phyloP scores from a whole-genome alignment of 1,140 invertebrate species.

The Semibalanus balanoides region DNA sequence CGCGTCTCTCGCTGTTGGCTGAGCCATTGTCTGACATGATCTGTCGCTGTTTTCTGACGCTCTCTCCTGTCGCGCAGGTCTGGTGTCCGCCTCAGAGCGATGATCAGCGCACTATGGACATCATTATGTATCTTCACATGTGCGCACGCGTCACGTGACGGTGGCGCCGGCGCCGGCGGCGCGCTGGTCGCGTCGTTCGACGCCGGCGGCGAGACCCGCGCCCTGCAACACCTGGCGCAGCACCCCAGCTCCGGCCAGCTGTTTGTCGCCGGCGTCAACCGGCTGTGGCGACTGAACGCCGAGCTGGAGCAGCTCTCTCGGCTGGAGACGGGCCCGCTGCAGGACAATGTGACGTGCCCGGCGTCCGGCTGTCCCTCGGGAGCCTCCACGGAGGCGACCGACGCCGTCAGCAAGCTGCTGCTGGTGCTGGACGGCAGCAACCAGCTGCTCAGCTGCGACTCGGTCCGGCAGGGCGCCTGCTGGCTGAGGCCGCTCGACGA shows the following conservation, averaged over 20 bases:
- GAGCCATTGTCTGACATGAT: neutral
- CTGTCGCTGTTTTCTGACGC: neutral
- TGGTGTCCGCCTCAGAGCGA: neutral
- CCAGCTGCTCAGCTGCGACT: constrained; percentile 73
- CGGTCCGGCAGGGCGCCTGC: constrained; percentile 72
- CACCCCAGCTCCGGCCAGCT: constrained; percentile 79
- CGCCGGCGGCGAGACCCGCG: neutral
- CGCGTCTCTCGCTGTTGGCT: too few relatives aligned
- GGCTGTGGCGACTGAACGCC: constrained; percentile 77
- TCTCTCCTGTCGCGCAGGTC: neutral
- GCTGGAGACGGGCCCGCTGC: constrained; percentile 58
- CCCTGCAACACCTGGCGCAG: constrained; percentile 54
- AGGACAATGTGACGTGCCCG: constrained; percentile 74
- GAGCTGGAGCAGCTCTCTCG: constrained; percentile 61
- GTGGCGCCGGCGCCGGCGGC: too few relatives aligned
- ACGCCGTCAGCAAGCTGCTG: constrained; percentile 84
- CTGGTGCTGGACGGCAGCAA: constrained; percentile 66
- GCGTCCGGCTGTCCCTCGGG: constrained; percentile 55
- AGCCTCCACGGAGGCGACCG: constrained; percentile 48
- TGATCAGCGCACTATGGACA: neutral
- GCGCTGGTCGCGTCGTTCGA: constrained; percentile 36
- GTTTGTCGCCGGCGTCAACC: constrained; percentile 87
- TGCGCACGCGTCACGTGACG: neutral
- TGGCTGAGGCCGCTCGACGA: constrained; percentile 45
- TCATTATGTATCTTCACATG: neutral